Percentiles rank a stretch among this genome's conserved stretches.
phyloP scores from a whole-genome alignment of 2,797 vertebrate genomes.

The Hafferia zeledoni region DNA sequence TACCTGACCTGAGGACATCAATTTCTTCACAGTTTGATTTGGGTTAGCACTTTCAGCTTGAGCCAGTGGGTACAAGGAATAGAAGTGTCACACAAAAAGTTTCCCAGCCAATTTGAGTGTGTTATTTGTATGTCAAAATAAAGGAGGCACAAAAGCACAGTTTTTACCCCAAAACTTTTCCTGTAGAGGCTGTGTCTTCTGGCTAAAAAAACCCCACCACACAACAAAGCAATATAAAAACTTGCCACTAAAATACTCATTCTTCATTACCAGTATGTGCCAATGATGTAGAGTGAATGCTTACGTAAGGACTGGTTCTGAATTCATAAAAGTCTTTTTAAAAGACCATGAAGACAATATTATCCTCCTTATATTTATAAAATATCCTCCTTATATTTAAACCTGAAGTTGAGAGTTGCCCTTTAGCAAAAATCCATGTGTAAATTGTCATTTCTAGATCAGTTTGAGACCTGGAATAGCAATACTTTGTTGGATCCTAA shows the following conservation, averaged over 20 bases:
- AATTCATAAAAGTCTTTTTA: not conserved
- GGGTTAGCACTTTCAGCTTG: not conserved
- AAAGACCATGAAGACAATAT: not conserved
- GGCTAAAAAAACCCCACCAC: not conserved
- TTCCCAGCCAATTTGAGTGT: accelerated
- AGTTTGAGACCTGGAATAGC: not conserved
- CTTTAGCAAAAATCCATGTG: not conserved
- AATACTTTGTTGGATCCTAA: not conserved
- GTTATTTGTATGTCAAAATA: not conserved
- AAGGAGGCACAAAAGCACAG: not conserved
- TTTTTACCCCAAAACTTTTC: not conserved
- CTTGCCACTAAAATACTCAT: not conserved
- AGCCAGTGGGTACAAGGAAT: not conserved
- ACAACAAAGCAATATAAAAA: not conserved
- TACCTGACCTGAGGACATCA: not conserved
- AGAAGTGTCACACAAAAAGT: not conserved
- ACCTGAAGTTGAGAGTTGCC: not conserved
- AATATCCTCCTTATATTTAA: not conserved
- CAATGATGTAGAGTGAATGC: not conserved
- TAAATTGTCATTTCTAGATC: not conserved
- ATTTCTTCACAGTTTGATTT: not conserved
- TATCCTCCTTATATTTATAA: not conserved
- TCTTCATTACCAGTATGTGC: not conserved
- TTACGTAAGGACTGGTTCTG: not conserved
- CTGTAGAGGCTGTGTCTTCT: not conserved